Conservation (phyloP, 2,113 vertebrate genomes). For the Murina feae region DNA sequence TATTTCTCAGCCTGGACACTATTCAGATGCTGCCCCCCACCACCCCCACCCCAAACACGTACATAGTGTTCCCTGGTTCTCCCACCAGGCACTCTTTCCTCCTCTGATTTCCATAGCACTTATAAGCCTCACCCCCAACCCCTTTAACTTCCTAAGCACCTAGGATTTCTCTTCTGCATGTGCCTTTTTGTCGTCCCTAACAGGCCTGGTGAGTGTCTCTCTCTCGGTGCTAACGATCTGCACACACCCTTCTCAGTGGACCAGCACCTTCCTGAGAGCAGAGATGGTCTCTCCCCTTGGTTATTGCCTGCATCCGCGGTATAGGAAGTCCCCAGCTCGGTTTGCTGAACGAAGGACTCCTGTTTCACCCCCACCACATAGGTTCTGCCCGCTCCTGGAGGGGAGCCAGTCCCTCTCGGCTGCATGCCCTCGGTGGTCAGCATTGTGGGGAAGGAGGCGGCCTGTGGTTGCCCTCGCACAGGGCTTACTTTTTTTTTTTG, state of each 20-base stretch:
- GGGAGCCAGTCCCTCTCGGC: too few species aligned
- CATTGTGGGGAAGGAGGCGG: background rate
- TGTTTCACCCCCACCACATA: too few species aligned
- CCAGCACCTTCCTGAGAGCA: background rate
- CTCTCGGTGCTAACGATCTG: background rate
- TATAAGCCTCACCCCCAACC: too few species aligned
- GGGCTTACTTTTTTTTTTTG: too few species aligned
- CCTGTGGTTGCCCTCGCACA: background rate
- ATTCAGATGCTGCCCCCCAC: background rate
- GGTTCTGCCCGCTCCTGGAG: background rate
- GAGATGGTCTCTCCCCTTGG: background rate
- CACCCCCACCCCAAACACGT: background rate
- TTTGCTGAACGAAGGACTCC: background rate
- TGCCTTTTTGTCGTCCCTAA: rapidly evolving
- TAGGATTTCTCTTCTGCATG: background rate
- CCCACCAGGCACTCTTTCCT: background rate
- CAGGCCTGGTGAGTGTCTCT: background rate
- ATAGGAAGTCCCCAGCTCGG: background rate
- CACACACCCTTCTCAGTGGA: background rate
- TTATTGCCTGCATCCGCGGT: background rate
- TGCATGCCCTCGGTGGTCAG: background rate
- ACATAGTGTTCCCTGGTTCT: background rate
- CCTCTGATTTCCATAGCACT: background rate
- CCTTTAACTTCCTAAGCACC: background rate
- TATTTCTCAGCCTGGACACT: background rate